phyloP scores from a whole-genome alignment of 2,888 invertebrate genomes.

The Meiosimyza decipiens region DNA sequence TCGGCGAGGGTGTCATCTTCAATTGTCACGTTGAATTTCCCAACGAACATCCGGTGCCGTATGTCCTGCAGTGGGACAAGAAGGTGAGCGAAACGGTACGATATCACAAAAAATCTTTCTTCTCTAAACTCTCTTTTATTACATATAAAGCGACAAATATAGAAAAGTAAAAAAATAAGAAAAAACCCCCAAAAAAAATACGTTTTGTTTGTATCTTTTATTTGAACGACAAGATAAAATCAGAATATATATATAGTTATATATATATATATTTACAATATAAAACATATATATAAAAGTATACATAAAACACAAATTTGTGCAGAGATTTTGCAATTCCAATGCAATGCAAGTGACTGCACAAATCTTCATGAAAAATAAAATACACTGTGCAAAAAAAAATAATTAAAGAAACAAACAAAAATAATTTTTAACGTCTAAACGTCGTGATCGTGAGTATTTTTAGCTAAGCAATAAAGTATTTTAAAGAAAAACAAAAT shows the following conservation, averaged over 20 bases:
- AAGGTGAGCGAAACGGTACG: slow-evolving; percentile 98
- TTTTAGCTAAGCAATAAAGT: slow-evolving; percentile 32
- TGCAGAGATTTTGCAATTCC: neutral
- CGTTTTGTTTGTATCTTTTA: slow-evolving; percentile 38
- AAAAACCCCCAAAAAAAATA: slow-evolving; percentile 43
- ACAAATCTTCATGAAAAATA: slow-evolving; percentile 1
- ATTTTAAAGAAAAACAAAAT: slow-evolving; percentile 19
- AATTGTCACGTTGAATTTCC: slow-evolving; percentile 98
- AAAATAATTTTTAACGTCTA: slow-evolving; percentile 27
- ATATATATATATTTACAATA: slow-evolving; percentile 3
- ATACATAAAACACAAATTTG: neutral
- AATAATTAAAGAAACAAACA: slow-evolving; percentile 32
- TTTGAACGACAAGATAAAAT: slow-evolving; percentile 18
- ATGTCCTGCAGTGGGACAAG: slow-evolving; percentile 99
- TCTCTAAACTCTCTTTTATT: slow-evolving; percentile 70
- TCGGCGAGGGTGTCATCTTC: slow-evolving; percentile 97
- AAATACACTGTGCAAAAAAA: slow-evolving; percentile 2
- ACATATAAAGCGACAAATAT: slow-evolving; percentile 58
- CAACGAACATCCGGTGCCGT: slow-evolving; percentile 94
- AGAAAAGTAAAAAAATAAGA: slow-evolving; percentile 51
- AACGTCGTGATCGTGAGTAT: slow-evolving; percentile 34
- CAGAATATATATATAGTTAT: slow-evolving; percentile 15
- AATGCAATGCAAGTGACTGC: neutral
- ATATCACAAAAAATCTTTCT: slow-evolving; percentile 71
- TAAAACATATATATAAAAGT: slow-evolving; percentile 14